Conservation (phyloP, 2,797 vertebrate genomes). For the Falco cherrug region DNA sequence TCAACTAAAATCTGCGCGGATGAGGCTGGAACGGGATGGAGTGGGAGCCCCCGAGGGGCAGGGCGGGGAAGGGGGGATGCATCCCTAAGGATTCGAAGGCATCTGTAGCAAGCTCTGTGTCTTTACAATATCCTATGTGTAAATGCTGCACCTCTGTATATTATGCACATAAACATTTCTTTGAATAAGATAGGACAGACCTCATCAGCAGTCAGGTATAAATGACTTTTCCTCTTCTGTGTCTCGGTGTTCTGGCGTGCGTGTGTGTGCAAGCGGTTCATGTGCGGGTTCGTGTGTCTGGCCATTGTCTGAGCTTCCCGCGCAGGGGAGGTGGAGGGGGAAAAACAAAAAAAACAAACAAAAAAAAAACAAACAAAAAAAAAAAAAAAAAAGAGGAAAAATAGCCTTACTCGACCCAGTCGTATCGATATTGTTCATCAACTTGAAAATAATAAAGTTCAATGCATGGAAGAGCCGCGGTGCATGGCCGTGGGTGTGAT, state of each 20-base stretch:
- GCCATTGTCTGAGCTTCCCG: neutral
- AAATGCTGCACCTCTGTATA: constrained; percentile 69
- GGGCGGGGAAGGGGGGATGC: neutral
- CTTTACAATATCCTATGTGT: constrained; percentile 46
- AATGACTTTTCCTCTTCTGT: constrained; percentile 50
- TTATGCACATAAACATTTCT: constrained; percentile 64
- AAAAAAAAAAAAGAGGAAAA: neutral
- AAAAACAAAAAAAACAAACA: no score
- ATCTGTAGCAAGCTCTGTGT: constrained; percentile 62
- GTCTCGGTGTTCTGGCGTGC: neutral
- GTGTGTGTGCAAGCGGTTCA: neutral
- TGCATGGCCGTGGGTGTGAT: neutral
- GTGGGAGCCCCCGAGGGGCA: neutral
- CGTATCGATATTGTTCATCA: constrained; percentile 34
- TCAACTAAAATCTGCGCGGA: neutral
- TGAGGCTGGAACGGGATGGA: neutral
- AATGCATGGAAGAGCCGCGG: constrained; percentile 43
- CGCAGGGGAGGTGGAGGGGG: neutral
- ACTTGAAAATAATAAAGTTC: constrained; percentile 56
- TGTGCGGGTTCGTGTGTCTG: neutral
- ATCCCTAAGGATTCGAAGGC: neutral
- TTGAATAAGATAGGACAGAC: constrained; percentile 48
- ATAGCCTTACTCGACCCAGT: constrained; percentile 69
- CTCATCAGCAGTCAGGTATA: constrained; percentile 55
- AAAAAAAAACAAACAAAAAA: neutral